Evolutionary conservation across 2,888 invertebrate genomes (phyloP).

Genomic region (Dioctria rufipes): DNA sequence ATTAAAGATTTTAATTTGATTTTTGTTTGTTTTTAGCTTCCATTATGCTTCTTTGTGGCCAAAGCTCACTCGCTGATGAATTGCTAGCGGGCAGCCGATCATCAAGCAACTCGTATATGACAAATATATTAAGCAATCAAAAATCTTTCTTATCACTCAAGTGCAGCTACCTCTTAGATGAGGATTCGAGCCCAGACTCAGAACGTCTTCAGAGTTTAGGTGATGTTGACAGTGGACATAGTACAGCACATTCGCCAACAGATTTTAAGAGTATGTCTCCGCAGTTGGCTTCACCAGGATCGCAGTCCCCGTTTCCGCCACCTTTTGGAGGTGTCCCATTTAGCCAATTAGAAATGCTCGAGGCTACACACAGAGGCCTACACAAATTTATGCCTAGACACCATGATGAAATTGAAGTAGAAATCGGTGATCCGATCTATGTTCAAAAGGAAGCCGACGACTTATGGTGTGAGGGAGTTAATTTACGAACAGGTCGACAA

Average conservation of each 20-base stretch:
- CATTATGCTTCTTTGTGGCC: constrained; percentile 75
- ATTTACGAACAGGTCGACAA: constrained; percentile 91
- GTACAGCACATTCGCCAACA: constrained; percentile 92
- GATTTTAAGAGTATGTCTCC: constrained; percentile 91
- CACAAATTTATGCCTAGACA: constrained; percentile 97
- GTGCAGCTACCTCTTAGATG: constrained; percentile 83
- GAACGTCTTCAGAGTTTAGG: constrained; percentile 83
- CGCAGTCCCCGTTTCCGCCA: constrained; percentile 77
- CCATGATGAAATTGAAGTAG: constrained; percentile 95
- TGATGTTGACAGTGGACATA: constrained; percentile 91
- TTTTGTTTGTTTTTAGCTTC: constrained; percentile 73
- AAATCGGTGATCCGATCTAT: constrained; percentile 97
- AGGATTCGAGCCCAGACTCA: constrained; percentile 90
- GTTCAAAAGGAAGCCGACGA: constrained; percentile 97
- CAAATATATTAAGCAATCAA: constrained; percentile 64
- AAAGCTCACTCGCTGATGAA: constrained; percentile 73
- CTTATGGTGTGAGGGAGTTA: constrained; percentile 98
- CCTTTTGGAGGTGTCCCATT: constrained; percentile 84
- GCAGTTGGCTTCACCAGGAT: constrained; percentile 75
- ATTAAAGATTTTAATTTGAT: neutral
- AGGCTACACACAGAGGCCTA: constrained; percentile 95
- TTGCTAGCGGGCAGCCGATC: constrained; percentile 58
- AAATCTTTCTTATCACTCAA: constrained; percentile 80
- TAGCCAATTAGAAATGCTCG: constrained; percentile 86
- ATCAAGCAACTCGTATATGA: constrained; percentile 62